Base-by-base conservation (phyloP, 2,888 invertebrate species). In the Loripinus fragilis region DNA sequence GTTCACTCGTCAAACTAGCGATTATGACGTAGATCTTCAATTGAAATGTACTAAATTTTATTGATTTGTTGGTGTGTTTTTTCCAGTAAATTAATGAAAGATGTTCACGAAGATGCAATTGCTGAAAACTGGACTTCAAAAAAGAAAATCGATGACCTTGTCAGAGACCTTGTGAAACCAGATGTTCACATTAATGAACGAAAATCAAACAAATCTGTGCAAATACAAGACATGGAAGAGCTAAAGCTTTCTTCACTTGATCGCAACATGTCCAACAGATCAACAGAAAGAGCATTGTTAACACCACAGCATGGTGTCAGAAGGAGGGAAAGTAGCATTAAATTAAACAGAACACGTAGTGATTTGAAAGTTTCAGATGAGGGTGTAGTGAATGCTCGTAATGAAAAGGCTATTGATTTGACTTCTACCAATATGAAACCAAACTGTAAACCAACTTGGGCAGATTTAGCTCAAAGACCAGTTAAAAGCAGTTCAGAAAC, bases 81-180 rank as follows among this genome's bases (percentile, higher is more conserved):
- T 71, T 71, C 25, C 83, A 83, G 83, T 38, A 70, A 71, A 10
- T 72, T 83, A 28, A 64, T 83, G 12, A 71, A 74, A 50, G 83
- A 83, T n/a, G 71, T 83, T 12, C 80, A 81, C 65, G 74, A 76
- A 42, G 83, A 83, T 45, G 74, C 52, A 23, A 72, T 79, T 60
- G 55, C 80, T 7, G 83, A 83, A 35, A 83, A 83, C 28, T 83
- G 83, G 83, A 70, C 78, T 23, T 76, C 77, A 8, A 55, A 48
- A 0, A 65, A 74, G 23, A 3, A 12, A 67, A 25, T 67, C 5
- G 42, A 67, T 10, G 28, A 67, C 3, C 5, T 42, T 17, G 67
- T 60, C 15, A 17, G 33, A 17, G 33, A 30, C 5, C 3, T 60
- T 10, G 33, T 60, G 30, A 33, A 60, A 60, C 8, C 33, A 33